These are phyloP conservation scores for Psilanteris sp. DNA, from an alignment of 1,140 invertebrate genomes.

Conservation along the genomic window DNA sequence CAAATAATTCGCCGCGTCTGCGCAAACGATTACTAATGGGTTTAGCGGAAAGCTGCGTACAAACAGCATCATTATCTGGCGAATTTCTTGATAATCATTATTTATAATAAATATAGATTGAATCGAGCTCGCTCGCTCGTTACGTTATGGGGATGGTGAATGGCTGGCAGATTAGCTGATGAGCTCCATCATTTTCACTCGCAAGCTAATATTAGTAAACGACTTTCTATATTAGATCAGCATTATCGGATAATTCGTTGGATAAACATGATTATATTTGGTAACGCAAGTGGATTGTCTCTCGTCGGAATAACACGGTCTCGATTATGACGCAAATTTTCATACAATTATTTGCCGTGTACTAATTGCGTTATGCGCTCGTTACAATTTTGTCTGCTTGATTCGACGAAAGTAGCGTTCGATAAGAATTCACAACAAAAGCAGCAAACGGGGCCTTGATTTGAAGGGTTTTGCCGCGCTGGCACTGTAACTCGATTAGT, in stretches of 20 bases:
- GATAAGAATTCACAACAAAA: too few relatives aligned
- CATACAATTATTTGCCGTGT: background rate
- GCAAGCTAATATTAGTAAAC: conserved; percentile 47
- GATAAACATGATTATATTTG: conserved; percentile 50
- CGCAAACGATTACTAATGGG: too few relatives aligned
- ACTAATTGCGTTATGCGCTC: conserved; percentile 4
- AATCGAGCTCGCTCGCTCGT: too few relatives aligned
- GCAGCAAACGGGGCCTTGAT: too few relatives aligned
- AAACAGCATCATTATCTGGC: too few relatives aligned
- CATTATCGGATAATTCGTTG: conserved; percentile 45
- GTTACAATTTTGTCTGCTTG: conserved; percentile 6
- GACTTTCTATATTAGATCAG: conserved; percentile 48
- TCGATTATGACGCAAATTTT: conserved; percentile 28
- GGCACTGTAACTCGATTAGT: too few relatives aligned
- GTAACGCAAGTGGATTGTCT: conserved; percentile 36
- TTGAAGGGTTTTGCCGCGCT: too few relatives aligned
- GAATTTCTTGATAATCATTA: too few relatives aligned
- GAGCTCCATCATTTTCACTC: conserved; percentile 45
- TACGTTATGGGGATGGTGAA: too few relatives aligned
- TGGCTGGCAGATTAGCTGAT: conserved; percentile 39
- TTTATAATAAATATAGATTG: too few relatives aligned
- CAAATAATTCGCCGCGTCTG: too few relatives aligned
- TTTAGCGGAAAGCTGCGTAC: too few relatives aligned
- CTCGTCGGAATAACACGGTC: conserved; percentile 11
- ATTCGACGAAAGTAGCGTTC: background rate